Evolutionary conservation across 1,140 invertebrate species (phyloP).

Genomic region (Wiebesia pumilae): DNA sequence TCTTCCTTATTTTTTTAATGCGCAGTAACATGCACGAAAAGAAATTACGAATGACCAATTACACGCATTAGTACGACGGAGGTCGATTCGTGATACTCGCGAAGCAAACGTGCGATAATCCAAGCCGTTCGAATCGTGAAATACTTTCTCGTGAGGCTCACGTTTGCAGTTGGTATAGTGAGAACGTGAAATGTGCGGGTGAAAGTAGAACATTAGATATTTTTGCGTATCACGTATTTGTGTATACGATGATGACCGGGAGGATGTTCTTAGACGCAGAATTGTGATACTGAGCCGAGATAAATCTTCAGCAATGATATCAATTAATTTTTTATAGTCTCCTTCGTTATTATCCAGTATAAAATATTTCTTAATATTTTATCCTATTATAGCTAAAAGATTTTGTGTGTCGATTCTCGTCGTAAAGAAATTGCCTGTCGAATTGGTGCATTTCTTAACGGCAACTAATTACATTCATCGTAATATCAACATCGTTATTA

Average conservation of each 20-base stretch:
- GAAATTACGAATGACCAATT: background rate
- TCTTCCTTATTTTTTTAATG: background rate
- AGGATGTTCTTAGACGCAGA: background rate
- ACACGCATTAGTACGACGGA: background rate
- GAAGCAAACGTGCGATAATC: background rate
- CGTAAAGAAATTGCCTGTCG: background rate
- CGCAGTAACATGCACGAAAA: background rate
- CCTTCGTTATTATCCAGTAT: background rate
- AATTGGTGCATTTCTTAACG: background rate
- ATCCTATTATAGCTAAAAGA: background rate
- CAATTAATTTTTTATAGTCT: background rate
- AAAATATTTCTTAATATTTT: background rate
- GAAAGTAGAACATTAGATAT: background rate
- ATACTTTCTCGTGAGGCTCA: background rate
- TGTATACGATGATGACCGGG: too few species aligned
- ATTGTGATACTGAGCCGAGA: too few species aligned
- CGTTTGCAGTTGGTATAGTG: background rate
- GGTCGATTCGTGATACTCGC: background rate
- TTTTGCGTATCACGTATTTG: background rate
- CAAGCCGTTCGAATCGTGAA: background rate
- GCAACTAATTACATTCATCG: background rate
- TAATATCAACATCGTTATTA: too few species aligned
- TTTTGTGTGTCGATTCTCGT: background rate
- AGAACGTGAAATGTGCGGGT: background rate
- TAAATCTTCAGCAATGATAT: too few species aligned